Conservation (phyloP, 2,797 vertebrate genomes). For the Iguana delicatissima region DNA sequence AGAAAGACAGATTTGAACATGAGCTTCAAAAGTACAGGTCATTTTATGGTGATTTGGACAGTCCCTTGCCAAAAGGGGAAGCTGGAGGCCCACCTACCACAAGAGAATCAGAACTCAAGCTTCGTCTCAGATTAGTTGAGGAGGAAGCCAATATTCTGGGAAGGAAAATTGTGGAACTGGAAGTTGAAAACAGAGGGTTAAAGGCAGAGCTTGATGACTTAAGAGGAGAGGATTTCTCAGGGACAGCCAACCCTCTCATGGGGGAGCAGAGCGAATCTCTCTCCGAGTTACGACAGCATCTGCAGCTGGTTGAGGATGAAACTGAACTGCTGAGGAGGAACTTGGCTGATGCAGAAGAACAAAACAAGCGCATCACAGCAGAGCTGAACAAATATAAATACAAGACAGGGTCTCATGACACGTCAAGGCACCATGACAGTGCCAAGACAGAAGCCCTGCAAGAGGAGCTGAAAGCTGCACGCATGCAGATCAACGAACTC, state of each 20-base stretch:
- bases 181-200: constrained; percentile 97
- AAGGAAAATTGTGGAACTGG: constrained; percentile 97
- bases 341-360: constrained; percentile 94
- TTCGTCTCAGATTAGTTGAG: constrained; percentile 94
- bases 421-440: constrained; percentile 87
- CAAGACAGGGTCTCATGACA: constrained; percentile 92
- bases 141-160: constrained; percentile 98
- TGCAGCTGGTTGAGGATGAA: constrained; percentile 97
- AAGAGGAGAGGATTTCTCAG: constrained; percentile 91
- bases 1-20: constrained; percentile 95
- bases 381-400: constrained; percentile 98
- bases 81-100: constrained; percentile 96
- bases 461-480: constrained; percentile 95
- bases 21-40: constrained; percentile 97
- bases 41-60: constrained; percentile 98
- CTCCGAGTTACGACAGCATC: constrained; percentile 94
- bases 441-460: constrained; percentile 92
- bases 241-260: constrained; percentile 85
- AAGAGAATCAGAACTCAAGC: constrained; percentile 96
- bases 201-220: constrained; percentile 98
- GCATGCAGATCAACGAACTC: constrained; percentile 97
- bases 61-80: constrained; percentile 96
- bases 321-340: constrained; percentile 95
- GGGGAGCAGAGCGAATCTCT: constrained; percentile 93
- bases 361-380: constrained; percentile 93